phyloP scores from a whole-genome alignment of 92 coral and sea anemone species.

The Porites rus region DNA sequence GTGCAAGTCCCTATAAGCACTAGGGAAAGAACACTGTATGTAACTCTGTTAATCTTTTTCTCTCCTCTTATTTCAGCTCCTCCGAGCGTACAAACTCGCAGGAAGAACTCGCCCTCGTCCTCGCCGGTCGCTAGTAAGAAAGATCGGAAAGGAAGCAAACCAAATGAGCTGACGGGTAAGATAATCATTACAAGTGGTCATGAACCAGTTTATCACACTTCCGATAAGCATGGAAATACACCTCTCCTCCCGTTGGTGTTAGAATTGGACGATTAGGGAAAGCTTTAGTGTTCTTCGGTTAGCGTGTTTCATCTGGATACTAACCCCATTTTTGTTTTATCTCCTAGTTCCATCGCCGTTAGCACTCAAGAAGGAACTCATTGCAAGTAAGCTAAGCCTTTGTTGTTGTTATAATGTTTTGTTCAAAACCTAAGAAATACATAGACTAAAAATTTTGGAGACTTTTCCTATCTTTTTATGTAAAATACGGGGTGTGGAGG shows the following conservation, averaged over 20 bases:
- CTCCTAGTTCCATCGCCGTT: slow-evolving; percentile 74
- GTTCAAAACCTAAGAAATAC: background rate
- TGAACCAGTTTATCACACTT: too few species aligned
- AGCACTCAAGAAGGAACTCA: slow-evolving; percentile 64
- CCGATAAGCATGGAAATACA: too few species aligned
- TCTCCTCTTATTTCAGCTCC: slow-evolving; percentile 66
- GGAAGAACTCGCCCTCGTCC: slow-evolving; percentile 89
- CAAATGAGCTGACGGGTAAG: slow-evolving; percentile 39
- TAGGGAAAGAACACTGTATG: background rate
- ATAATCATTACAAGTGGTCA: background rate
- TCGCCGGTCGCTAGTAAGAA: slow-evolving; percentile 81
- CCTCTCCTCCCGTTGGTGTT: background rate
- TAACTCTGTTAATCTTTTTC: background rate
- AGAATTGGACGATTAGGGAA: too few species aligned
- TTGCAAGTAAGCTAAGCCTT: slow-evolving; percentile 34
- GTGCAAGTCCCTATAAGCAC: too few species aligned
- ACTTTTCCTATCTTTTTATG: too few species aligned
- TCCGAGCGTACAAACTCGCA: slow-evolving; percentile 82
- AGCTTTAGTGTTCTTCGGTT: too few species aligned
- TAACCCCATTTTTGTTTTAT: background rate
- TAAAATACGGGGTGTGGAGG: too few species aligned
- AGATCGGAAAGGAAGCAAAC: slow-evolving; percentile 63
- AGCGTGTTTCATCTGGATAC: background rate
- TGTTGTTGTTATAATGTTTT: background rate
- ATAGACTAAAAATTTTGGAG: too few species aligned